Conservation (phyloP, 1,140 invertebrate species). For the Platyura marginata region DNA sequence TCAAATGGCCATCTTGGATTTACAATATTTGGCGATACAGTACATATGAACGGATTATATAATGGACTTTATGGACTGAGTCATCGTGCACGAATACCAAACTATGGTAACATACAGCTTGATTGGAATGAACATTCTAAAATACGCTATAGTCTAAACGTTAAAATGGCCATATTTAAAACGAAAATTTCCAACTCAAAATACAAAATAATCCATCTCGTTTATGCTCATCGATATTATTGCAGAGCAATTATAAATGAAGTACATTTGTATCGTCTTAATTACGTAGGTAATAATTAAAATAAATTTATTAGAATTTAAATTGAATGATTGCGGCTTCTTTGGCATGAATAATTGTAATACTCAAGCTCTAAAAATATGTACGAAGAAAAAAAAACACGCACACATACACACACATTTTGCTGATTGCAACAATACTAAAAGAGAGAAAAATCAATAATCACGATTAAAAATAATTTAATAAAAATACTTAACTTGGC, state of each 20-base stretch:
- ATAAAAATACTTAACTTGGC: too few species aligned
- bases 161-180: slow-evolving; percentile 24
- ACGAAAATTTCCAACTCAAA: slow-evolving; percentile 26
- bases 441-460: too few species aligned
- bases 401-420: too few species aligned
- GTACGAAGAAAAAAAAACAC: too few species aligned
- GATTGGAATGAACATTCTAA: not conserved
- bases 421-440: too few species aligned
- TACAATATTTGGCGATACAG: slow-evolving; percentile 33
- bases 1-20: slow-evolving; percentile 35
- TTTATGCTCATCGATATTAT: slow-evolving; percentile 33
- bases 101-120: slow-evolving; percentile 31
- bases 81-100: slow-evolving; percentile 32
- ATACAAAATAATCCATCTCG: slow-evolving; percentile 28
- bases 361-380: too few species aligned
- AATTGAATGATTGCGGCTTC: too few species aligned
- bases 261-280: not conserved
- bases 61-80: slow-evolving; percentile 31
- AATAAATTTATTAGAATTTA: too few species aligned
- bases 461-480: too few species aligned
- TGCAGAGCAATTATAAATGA: slow-evolving; percentile 35
- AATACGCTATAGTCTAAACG: slow-evolving; percentile 23
- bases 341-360: too few species aligned
- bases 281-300: not conserved
- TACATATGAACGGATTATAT: slow-evolving; percentile 36